Evolutionary conservation across 2,888 invertebrate genomes (phyloP).

Genomic region (Steinernema scapterisci): DNA sequence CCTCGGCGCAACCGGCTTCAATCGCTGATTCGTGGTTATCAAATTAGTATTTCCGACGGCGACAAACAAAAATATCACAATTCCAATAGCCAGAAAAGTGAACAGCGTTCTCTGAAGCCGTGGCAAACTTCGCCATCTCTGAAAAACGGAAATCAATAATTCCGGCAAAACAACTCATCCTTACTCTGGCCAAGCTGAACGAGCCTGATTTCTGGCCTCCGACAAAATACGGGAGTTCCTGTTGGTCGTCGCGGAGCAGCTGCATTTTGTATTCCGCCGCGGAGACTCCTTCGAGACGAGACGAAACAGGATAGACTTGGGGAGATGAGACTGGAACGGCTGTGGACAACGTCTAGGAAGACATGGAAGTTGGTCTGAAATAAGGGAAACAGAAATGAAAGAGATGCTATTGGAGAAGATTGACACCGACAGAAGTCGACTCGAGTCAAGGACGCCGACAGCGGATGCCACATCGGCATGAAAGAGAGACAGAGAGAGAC

Average conservation of each 20-base stretch:
- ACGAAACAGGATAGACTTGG: background rate
- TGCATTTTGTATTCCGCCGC: conserved; percentile 1
- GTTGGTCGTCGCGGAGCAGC: conserved; percentile 1
- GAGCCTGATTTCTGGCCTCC: conserved; percentile 5
- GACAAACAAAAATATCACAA: conserved; percentile 13
- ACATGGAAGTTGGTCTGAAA: background rate
- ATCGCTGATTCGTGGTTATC: conserved; percentile 23
- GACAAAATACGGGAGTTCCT: conserved; percentile 14
- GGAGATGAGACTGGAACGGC: background rate
- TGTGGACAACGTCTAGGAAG: background rate
- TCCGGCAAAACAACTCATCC: background rate
- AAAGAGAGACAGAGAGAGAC: background rate
- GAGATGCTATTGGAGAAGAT: background rate
- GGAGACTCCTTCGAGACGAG: too few relatives aligned
- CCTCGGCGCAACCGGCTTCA: background rate
- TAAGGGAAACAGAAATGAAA: too few relatives aligned
- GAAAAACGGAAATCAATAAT: conserved; percentile 32
- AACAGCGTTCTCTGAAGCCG: conserved; percentile 40
- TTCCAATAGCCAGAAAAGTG: conserved; percentile 18
- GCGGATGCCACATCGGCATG: background rate
- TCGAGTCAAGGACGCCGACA: background rate
- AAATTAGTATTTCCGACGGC: background rate
- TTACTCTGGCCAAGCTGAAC: background rate
- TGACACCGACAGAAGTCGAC: background rate
- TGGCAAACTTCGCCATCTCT: conserved; percentile 45